Evolutionary conservation across 2,888 invertebrate genomes (phyloP).

Genomic region (Lasioglossum zephyrum): DNA sequence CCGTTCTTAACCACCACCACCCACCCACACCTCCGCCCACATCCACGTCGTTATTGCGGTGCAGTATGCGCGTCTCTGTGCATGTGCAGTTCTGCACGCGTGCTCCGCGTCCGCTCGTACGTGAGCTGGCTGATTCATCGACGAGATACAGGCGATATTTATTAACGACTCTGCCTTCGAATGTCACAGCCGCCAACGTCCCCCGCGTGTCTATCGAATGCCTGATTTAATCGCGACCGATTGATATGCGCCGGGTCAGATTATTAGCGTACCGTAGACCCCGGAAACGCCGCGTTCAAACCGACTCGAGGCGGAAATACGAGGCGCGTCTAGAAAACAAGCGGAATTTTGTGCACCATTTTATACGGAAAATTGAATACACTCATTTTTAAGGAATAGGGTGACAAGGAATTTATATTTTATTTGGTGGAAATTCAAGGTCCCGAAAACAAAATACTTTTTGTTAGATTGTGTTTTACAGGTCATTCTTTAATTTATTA

Average conservation of each 20-base stretch:
- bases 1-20: slow-evolving; percentile 26
- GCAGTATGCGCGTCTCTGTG: slow-evolving; percentile 27
- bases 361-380: not conserved
- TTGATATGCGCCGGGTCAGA: not conserved
- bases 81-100: slow-evolving; percentile 10
- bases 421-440: no score
- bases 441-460: no score
- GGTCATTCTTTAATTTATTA: no score
- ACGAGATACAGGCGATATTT: slow-evolving; percentile 26
- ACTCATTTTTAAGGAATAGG: no score
- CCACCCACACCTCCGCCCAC: not conserved
- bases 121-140: slow-evolving; percentile 24
- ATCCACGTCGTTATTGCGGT: slow-evolving; percentile 37
- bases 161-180: slow-evolving; percentile 35
- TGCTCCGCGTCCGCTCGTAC: slow-evolving; percentile 10
- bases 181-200: slow-evolving; percentile 9
- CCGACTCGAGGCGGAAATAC: not conserved
- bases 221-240: not conserved
- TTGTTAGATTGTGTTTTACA: no score
- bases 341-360: not conserved
- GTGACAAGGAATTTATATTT: no score
- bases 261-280: not conserved
- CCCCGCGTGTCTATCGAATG: not conserved
- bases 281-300: not conserved
- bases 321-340: not conserved